These are phyloP conservation scores for Tipula lateralis DNA, from an alignment of 2,888 invertebrate genomes.

Conservation along the genomic window DNA sequence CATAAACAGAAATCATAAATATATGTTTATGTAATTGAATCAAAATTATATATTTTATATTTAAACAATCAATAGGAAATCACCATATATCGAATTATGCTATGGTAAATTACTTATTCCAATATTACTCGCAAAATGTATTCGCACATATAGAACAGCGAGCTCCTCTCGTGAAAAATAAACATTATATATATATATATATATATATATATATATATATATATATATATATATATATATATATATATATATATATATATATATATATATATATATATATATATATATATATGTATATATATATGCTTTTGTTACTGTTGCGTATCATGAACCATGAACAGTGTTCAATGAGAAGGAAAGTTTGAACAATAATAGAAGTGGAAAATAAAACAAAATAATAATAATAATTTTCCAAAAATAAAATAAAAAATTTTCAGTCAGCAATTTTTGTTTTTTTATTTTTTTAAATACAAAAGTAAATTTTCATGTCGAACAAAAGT, in stretches of 20 bases:
- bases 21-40: background rate
- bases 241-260: too few relatives aligned
- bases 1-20: conserved; percentile 2
- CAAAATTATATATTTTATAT: background rate
- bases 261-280: too few relatives aligned
- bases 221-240: too few relatives aligned
- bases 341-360: background rate
- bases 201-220: too few relatives aligned
- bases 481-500: background rate
- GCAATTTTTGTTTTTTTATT: background rate
- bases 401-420: conserved; percentile 9
- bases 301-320: background rate
- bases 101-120: conserved; percentile 9
- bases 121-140: background rate
- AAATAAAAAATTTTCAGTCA: background rate
- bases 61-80: conserved; percentile 11
- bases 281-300: too few relatives aligned
- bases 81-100: conserved; percentile 1
- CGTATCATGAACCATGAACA: background rate
- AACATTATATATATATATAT: background rate
- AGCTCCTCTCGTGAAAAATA: background rate
- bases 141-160: too few relatives aligned
- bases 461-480: conserved; percentile 1
- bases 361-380: background rate
- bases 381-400: background rate